Conservation (phyloP, 2,797 vertebrate genomes). For the Champsocephalus gunnari region DNA sequence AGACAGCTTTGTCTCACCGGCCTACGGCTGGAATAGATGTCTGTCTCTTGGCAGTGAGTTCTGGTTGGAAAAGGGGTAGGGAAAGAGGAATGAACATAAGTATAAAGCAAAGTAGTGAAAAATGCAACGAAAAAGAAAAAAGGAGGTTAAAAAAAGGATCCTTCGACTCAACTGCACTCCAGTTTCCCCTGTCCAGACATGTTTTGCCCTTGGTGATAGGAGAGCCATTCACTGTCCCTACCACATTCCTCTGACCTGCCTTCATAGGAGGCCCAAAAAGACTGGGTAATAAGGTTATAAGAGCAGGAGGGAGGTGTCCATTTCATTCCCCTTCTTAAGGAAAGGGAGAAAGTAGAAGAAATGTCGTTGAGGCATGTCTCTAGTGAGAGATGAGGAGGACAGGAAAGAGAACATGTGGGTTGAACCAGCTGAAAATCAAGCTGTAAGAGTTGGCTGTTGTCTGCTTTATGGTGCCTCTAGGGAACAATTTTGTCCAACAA, state of each 20-base stretch:
- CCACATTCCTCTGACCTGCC: constrained; percentile 42
- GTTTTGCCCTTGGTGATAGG: constrained; percentile 21
- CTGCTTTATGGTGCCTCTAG: constrained; percentile 39
- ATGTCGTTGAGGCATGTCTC: constrained; percentile 20
- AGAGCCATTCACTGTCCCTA: constrained; percentile 5
- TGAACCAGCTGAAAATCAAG: constrained; percentile 29
- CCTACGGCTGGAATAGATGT: constrained; percentile 34
- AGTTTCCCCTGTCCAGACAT: constrained; percentile 29
- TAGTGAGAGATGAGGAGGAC: constrained; percentile 11
- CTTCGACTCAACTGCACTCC: neutral
- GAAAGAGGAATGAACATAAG: constrained; percentile 2
- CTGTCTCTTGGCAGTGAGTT: constrained; percentile 26
- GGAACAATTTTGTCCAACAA: constrained; percentile 42
- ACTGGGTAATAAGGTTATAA: neutral
- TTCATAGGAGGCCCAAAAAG: constrained; percentile 12
- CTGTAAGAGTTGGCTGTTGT: constrained; percentile 9
- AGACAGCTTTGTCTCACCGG: constrained; percentile 63
- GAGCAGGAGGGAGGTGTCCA: neutral
- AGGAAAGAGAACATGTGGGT: constrained; percentile 9
- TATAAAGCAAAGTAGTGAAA: constrained; percentile 8
- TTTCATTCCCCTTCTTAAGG: neutral
- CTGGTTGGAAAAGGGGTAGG: constrained; percentile 4
- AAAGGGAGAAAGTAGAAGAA: constrained; percentile 15
- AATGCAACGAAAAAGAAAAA: constrained; percentile 13
- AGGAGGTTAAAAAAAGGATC: constrained; percentile 8